phyloP scores from a whole-genome alignment of 30 jellyfish, hydroid and myxozoan genomes.

The Turritopsis dohrnii region DNA sequence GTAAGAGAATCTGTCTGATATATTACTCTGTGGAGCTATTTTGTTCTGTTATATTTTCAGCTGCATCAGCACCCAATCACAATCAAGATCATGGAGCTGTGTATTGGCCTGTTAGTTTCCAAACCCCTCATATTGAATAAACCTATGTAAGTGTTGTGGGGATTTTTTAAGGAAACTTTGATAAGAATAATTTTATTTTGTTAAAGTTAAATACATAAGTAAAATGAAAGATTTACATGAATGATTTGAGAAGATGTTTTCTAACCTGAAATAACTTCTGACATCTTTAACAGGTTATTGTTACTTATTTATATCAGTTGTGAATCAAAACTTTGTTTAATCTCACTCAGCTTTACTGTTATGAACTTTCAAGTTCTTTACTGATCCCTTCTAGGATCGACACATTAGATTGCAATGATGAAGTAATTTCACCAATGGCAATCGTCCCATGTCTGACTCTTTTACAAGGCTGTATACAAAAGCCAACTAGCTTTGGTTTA shows the following conservation, averaged over 20 bases:
- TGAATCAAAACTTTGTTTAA: background rate
- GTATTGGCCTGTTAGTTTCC: constrained; percentile 57
- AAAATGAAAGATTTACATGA: no score
- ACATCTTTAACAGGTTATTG: no score
- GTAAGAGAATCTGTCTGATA: no score
- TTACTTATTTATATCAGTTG: no score
- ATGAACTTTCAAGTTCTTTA: background rate
- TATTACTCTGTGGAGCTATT: background rate
- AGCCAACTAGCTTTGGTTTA: constrained; percentile 53
- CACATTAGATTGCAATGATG: background rate
- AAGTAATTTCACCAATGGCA: constrained; percentile 42
- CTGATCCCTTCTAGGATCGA: background rate
- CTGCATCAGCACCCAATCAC: constrained; percentile 85
- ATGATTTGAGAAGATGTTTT: no score
- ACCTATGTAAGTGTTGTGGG: constrained; percentile 25
- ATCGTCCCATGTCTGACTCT: constrained; percentile 79
- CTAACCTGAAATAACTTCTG: no score
- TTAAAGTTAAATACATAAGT: no score
- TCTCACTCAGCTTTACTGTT: background rate
- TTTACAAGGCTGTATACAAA: constrained; percentile 69
- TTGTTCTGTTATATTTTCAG: constrained; percentile 27
- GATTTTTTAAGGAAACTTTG: background rate
- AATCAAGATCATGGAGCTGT: constrained; percentile 39
- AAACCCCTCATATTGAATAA: constrained; percentile 24
- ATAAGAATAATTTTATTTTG: no score